These are phyloP conservation scores for Barnardius zonarius DNA, from an alignment of 2,113 vertebrate species.

Conservation along the genomic window DNA sequence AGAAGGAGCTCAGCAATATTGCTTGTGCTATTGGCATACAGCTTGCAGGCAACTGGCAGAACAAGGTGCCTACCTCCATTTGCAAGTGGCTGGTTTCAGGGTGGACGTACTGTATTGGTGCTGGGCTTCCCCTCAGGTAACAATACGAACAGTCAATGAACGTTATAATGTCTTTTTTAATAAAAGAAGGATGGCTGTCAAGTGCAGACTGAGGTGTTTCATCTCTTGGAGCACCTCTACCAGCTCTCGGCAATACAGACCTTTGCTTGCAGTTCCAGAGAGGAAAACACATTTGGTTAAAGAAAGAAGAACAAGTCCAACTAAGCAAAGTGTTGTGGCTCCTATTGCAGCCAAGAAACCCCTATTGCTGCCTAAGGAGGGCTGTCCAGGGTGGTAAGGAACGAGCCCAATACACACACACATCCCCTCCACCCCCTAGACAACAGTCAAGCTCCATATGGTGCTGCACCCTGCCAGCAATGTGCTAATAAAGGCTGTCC, in stretches of 20 bases:
- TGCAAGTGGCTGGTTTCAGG: not conserved
- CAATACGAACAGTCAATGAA: not conserved
- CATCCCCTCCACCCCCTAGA: not conserved
- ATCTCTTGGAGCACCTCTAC: not conserved
- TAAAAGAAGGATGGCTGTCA: not conserved
- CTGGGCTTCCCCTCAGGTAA: not conserved
- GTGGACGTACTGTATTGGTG: not conserved
- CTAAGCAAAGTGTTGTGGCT: not conserved
- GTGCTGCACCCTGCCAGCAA: not conserved
- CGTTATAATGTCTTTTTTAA: not conserved
- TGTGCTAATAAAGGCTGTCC: not conserved
- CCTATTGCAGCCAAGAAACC: not conserved
- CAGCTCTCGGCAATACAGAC: not conserved
- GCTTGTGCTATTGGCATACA: not conserved
- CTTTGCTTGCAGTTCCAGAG: not conserved
- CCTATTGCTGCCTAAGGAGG: not conserved
- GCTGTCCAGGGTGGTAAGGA: not conserved
- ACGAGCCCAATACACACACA: not conserved
- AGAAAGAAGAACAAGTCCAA: not conserved
- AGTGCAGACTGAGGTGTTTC: rapidly evolving
- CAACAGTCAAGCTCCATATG: rapidly evolving
- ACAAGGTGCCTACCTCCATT: not conserved
- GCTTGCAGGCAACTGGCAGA: not conserved
- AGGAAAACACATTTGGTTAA: not conserved
- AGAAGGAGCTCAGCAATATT: not conserved